phyloP scores from a whole-genome alignment of 2,113 vertebrate species.

The Mormyrus iriodes region DNA sequence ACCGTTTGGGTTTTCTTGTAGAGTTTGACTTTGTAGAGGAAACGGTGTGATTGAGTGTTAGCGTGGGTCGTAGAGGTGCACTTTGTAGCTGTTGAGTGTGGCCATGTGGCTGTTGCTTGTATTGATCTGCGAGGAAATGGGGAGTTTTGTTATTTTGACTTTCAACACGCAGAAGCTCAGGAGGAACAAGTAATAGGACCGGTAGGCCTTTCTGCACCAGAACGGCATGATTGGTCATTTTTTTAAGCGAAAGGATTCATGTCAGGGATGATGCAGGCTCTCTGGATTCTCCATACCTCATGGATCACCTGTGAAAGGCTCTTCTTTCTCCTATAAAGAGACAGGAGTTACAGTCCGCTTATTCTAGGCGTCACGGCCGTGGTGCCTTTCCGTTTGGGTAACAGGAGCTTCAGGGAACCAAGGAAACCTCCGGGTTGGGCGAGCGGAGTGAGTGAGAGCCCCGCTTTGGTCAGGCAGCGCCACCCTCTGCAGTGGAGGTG shows the following conservation, averaged over 20 bases:
- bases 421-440: constrained; percentile 40
- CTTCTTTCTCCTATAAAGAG: not conserved
- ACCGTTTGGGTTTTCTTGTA: not conserved
- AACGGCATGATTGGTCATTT: not conserved
- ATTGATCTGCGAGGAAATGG: not conserved
- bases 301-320: not conserved
- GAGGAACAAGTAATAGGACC: not conserved
- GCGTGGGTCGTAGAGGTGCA: not conserved
- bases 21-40: not conserved
- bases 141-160: not conserved
- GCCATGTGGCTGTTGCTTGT: not conserved
- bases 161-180: not conserved
- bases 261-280: not conserved
- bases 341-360: not conserved
- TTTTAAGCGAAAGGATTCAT: not conserved
- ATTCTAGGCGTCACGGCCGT: constrained; percentile 15
- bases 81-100: not conserved
- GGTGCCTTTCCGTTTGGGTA: constrained; percentile 16
- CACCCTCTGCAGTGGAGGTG: not conserved
- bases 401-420: constrained; percentile 41
- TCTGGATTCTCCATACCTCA: not conserved
- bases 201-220: not conserved
- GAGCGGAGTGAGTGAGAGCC: constrained; percentile 12
- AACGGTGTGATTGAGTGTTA: not conserved
- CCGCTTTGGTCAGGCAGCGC: not conserved